Base-by-base conservation (phyloP, 2,797 vertebrate genomes). In the Poeciliopsis presidionis region DNA sequence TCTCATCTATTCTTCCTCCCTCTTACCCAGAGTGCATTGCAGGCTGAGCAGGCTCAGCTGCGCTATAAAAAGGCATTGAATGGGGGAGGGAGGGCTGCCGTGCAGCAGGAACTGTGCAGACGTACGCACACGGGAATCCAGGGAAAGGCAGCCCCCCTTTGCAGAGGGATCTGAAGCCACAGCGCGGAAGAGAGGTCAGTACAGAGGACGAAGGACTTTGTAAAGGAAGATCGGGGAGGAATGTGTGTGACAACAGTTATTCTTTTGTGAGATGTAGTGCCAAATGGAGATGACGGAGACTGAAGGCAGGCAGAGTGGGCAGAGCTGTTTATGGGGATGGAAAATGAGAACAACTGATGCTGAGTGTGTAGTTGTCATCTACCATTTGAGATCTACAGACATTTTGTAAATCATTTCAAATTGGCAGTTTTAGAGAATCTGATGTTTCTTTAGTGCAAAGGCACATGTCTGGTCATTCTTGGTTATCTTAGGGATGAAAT, bases 181-280 rank as follows among this genome's bases (percentile, higher is more conserved):
- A 84, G 75, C 83, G 51, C 65, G 63, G 78, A 80, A 89, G 90
- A 95, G 91, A 96, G 96, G 96, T 96, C 94, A 96, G 96, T 96
- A 94, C 89, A 83, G 90, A 95, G 91, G 91, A 94, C 90, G 13
- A 90, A 90, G 82, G 86, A 75, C 81, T 87, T 76, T 41, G 70
- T 55, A 82, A 87, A 87, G 82, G 73, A 85, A 30, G 70, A 72
- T 65, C 39, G 11, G 69, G 75, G 81, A 85, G 74, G 81, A 82
- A 80, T 63, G 69, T 72, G 63, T 25, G 81, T 41, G 81, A 33
- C 61, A 69, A 18, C 18, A 63, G 72, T 30, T 74, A 36, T 75
- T 41, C 65, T 45, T 81, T 71, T 83, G 72, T 75, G 70, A 78
- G 75, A 70, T 74, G 69, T 46, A 70, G 74, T 69, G 78, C n/a